Evolutionary conservation across 1,140 invertebrate species (phyloP).

Genomic region (Solenopsis invicta): DNA sequence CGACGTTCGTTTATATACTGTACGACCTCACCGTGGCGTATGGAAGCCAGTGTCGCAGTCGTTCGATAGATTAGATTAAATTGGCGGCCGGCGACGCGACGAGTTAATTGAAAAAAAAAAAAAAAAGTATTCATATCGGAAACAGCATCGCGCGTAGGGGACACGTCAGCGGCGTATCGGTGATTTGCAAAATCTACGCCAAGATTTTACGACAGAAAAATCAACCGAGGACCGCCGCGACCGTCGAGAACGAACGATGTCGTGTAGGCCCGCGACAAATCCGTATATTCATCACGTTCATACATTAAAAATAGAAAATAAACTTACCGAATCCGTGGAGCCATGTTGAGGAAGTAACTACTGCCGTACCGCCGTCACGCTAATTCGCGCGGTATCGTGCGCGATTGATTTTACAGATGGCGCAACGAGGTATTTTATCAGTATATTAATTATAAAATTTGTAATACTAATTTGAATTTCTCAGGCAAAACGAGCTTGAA

Average conservation of each 20-base stretch:
- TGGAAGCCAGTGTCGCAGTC: neutral
- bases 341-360: slow-evolving; percentile 75
- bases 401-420: slow-evolving; percentile 70
- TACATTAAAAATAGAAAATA: slow-evolving; percentile 71
- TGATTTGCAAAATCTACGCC: neutral
- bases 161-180: slow-evolving; percentile 74
- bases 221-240: neutral
- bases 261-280: neutral
- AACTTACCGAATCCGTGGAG: slow-evolving; percentile 77
- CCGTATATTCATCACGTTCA: slow-evolving; percentile 29
- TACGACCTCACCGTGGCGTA: neutral
- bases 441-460: no score
- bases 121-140: slow-evolving; percentile 60
- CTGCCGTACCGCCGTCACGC: slow-evolving; percentile 10
- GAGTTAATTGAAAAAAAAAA: slow-evolving; percentile 63
- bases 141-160: slow-evolving; percentile 62
- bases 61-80: slow-evolving; percentile 53
- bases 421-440: neutral
- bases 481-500: no score
- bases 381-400: slow-evolving; percentile 17
- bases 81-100: neutral
- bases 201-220: neutral
- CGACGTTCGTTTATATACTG: slow-evolving; percentile 3
- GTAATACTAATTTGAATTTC: neutral
- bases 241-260: neutral